Percentiles rank a stretch among this genome's conserved stretches.
phyloP scores from a whole-genome alignment of 1,140 invertebrate genomes.

The Papilio dardanus region DNA sequence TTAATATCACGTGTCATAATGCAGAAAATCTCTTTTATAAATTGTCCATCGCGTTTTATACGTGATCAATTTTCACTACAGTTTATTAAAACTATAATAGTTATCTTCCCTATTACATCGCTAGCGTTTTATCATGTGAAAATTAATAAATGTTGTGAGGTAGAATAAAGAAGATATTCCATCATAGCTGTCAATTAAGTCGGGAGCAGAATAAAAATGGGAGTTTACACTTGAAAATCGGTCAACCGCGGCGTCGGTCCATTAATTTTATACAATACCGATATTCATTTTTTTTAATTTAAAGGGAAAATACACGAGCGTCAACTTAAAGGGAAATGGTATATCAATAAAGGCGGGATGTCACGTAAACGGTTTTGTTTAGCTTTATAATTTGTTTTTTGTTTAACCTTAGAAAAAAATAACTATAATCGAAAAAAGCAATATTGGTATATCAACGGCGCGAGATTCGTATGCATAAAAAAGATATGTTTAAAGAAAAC shows the following conservation, averaged over 20 bases:
- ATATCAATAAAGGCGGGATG: conserved; percentile 4
- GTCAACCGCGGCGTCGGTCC: conserved; percentile 12
- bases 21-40: neutral
- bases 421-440: neutral
- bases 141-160: conserved; percentile 20
- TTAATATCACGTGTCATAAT: neutral
- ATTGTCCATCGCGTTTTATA: neutral
- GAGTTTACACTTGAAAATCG: conserved; percentile 22
- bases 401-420: neutral
- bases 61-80: neutral
- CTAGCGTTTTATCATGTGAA: conserved; percentile 13
- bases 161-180: conserved; percentile 4
- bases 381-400: neutral
- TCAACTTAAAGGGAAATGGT: conserved; percentile 7
- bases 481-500: too few species aligned
- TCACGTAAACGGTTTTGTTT: neutral
- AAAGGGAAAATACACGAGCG: conserved; percentile 22
- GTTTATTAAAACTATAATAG: neutral
- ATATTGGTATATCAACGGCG: too few species aligned
- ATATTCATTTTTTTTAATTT: conserved; percentile 27
- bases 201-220: conserved; percentile 24
- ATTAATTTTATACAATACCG: conserved; percentile 25
- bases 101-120: neutral
- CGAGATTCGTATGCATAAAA: too few species aligned
- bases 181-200: conserved; percentile 26